Base-by-base conservation (phyloP, 1,140 invertebrate species). In the Tetramorium simillimum region DNA sequence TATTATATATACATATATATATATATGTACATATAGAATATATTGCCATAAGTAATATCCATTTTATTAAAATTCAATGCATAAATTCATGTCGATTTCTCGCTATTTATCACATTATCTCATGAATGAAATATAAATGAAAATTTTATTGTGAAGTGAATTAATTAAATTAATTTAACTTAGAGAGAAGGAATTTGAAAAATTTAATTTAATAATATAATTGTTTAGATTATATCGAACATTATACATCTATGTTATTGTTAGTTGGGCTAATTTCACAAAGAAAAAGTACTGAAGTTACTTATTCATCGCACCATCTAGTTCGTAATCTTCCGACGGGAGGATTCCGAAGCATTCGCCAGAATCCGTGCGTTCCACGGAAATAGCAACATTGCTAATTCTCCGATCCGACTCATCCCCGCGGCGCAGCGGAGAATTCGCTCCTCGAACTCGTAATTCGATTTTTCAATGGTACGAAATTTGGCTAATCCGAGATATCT, bases 401-500 rank as follows among this genome's bases (percentile, higher is more conserved):
- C 75, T 85, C 62, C 75, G 58, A 43, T 67, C 43, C 46, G 62
- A 78, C 82, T 78, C 75, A 85, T 81, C 62, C 84, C 62, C 16
- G 49, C 33, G 40, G 62, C 49, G 16, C 46, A 33, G 46, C 46
- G 10, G 75, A 67, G 75, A 85, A 85, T 85, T 81, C 33, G 75
- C 84, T 85, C 14, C 84, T 85, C 58, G 49, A 76, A 78, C 84
- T 85, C 84, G 84, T 84, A 84, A 84, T 84, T 60, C 69, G 69
- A 84, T 84, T 75, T 84, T 84, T 84, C 69, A 75, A 75, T 81
- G 46, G 84, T 51, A 67, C 60, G 84, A 85, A 85, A 85, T 85
- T 85, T 63, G 84, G 84, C 40, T 85, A 85, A 85, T 85, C 84
- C 84, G 75, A 85, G 84, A 85, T 85, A 85, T 85, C 84, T 84